Percentiles rank a stretch among this genome's conserved stretches.
Evolutionary conservation across 53 echinoderm and acorn worm species (phyloP).

Genomic region (Mesocentrotus franciscanus): DNA sequence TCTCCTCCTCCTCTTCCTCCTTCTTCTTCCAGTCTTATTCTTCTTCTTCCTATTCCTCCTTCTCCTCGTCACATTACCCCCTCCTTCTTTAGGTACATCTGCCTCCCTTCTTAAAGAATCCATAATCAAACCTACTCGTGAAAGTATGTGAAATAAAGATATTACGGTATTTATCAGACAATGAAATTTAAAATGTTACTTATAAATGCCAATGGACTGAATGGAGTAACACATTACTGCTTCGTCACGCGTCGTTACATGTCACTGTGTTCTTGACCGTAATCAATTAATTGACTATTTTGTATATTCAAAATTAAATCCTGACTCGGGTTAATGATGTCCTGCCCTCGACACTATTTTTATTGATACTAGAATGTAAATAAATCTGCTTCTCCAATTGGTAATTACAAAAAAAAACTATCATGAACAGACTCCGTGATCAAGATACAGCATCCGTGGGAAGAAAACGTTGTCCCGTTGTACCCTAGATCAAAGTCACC

Average conservation of each 20-base stretch:
- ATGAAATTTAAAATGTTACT: too few relatives aligned
- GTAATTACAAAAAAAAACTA: not conserved
- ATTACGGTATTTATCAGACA: too few relatives aligned
- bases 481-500: not conserved
- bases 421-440: conserved; percentile 2
- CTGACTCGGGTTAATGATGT: not conserved
- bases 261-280: not conserved
- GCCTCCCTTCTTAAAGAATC: too few relatives aligned
- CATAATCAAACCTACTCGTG: not conserved
- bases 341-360: not conserved
- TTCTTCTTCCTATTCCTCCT: not conserved
- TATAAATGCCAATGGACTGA: too few relatives aligned
- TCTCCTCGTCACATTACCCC: not conserved
- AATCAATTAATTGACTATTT: not conserved
- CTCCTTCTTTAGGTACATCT: too few relatives aligned
- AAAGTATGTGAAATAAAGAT: too few relatives aligned
- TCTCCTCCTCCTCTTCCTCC: not conserved
- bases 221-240: too few relatives aligned
- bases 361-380: not conserved
- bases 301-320: not conserved
- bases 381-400: not conserved
- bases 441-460: not conserved
- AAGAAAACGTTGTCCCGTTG: not conserved
- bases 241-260: not conserved
- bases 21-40: not conserved